Evolutionary conservation across 2,888 invertebrate species (phyloP).

Genomic region (Melieria picta): DNA sequence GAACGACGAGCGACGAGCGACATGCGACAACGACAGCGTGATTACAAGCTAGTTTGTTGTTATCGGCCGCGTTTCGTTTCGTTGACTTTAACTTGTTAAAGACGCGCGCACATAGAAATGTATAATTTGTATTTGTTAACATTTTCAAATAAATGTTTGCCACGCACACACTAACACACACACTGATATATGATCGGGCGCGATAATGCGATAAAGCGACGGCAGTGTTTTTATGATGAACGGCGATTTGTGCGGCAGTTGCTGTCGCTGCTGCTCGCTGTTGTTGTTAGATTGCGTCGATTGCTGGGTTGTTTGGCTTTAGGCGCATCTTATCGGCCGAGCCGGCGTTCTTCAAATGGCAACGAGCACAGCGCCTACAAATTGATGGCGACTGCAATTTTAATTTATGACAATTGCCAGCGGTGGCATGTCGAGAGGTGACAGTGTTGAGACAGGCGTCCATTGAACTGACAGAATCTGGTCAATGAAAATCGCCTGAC

Average conservation of each 20-base stretch:
- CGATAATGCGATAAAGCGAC: conserved; percentile 15
- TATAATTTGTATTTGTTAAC: conserved; percentile 16
- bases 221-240: conserved; percentile 22
- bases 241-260: conserved; percentile 4
- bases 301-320: conserved; percentile 4
- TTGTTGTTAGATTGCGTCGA: conserved; percentile 15
- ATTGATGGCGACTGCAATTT: too few relatives aligned
- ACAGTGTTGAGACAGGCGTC: too few relatives aligned
- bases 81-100: conserved; percentile 18
- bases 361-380: too few relatives aligned
- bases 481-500: too few relatives aligned
- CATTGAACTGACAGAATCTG: too few relatives aligned
- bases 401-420: too few relatives aligned
- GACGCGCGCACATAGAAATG: not conserved
- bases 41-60: conserved; percentile 10
- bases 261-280: not conserved
- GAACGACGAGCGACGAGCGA: too few relatives aligned
- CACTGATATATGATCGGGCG: not conserved
- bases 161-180: not conserved
- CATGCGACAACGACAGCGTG: not conserved
- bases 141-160: conserved; percentile 17
- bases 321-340: too few relatives aligned
- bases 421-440: too few relatives aligned
- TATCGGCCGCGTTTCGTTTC: not conserved
- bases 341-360: too few relatives aligned